Conservation (phyloP, 2,797 vertebrate genomes). For the Halcyon chelicuti region DNA sequence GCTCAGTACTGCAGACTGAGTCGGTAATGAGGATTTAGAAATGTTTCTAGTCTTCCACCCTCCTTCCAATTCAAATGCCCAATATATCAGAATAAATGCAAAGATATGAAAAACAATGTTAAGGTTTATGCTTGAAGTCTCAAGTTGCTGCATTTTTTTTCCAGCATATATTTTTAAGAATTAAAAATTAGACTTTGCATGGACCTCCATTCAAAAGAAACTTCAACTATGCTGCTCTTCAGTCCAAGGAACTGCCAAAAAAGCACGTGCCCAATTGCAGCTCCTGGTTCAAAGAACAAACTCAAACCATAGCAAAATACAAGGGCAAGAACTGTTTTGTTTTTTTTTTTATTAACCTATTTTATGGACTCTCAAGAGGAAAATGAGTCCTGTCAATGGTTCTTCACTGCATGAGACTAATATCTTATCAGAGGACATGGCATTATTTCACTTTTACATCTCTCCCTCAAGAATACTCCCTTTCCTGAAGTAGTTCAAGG, state of each 20-base stretch:
- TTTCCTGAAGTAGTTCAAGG: constrained; percentile 63
- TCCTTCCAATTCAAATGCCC: not conserved
- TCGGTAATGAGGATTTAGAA: not conserved
- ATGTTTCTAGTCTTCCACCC: not conserved
- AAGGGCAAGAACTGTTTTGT: not conserved
- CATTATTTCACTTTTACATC: constrained; percentile 29
- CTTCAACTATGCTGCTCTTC: not conserved
- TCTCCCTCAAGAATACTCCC: constrained; percentile 51
- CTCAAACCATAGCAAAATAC: not conserved
- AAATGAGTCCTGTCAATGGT: constrained; percentile 4
- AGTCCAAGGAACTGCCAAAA: not conserved
- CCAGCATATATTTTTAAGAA: not conserved
- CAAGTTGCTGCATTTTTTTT: not conserved
- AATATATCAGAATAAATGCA: not conserved
- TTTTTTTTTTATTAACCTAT: constrained; percentile 56
- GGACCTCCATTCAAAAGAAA: not conserved
- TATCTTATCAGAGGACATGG: constrained; percentile 29
- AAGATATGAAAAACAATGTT: not conserved
- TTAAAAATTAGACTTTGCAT: not conserved
- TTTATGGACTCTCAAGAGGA: constrained; percentile 31
- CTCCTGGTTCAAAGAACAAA: not conserved
- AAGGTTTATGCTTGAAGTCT: not conserved
- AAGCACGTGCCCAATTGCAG: not conserved
- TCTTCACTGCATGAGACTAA: constrained; percentile 1
- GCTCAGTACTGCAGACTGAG: not conserved